phyloP scores from a whole-genome alignment of 2,888 invertebrate genomes.

The Laspeyria flexula region DNA sequence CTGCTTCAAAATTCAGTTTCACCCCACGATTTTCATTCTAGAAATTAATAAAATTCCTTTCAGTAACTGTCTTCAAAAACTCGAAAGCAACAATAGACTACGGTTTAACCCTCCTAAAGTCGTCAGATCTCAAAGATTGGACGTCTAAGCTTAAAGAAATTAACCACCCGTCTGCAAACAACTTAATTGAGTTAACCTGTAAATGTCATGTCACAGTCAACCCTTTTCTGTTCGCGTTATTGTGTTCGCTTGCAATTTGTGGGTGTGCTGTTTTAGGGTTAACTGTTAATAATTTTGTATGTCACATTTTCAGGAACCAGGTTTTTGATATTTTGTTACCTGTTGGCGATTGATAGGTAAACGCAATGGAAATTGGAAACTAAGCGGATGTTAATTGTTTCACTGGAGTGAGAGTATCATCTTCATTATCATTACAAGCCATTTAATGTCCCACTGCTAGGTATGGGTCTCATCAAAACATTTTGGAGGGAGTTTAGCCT shows the following conservation, averaged over 20 bases:
- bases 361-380: no score
- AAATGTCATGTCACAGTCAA: constrained; percentile 69
- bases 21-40: not conserved
- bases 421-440: no score
- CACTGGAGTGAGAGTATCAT: no score
- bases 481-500: no score
- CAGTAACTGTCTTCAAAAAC: constrained; percentile 24
- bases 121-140: constrained; percentile 39
- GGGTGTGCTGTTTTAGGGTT: constrained; percentile 5
- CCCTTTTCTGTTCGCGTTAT: constrained; percentile 53
- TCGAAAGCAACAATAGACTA: constrained; percentile 27
- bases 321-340: no score
- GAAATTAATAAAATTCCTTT: constrained; percentile 12
- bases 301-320: not conserved
- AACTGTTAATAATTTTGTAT: constrained; percentile 12
- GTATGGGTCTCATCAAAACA: no score
- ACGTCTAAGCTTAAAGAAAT: constrained; percentile 52
- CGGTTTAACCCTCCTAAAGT: constrained; percentile 34
- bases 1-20: not conserved
- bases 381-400: no score
- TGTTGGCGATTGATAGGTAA: no score
- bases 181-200: constrained; percentile 77
- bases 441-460: no score
- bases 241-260: constrained; percentile 33
- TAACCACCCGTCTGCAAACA: constrained; percentile 59